Evolutionary conservation across 2,888 invertebrate species (phyloP), one percentile per base, ranked within the genome.

Genomic region (Elegia similella): DNA sequence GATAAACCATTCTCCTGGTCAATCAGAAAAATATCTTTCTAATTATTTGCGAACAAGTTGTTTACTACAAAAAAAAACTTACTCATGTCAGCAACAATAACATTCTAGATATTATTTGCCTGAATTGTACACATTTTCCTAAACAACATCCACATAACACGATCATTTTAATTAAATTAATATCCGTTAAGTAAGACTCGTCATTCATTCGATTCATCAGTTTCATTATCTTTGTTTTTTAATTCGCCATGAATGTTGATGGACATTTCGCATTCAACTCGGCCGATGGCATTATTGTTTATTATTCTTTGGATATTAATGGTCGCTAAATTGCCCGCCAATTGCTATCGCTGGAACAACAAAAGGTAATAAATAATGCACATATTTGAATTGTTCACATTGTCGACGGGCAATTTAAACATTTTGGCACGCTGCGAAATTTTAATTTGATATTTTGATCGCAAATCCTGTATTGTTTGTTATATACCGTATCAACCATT

Each of bases 111-210:
- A n/a, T n/a, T n/a, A n/a, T n/a, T n/a, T n/a, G n/a, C n/a, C n/a
- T n/a, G n/a, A 23, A 23, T 23, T 23, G 2, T 23, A 23, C 23
- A 23, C 23, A 3, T 3, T 23, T 23, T 71, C 74, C 73, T 74
- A 70, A 72, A 64, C 56, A 66, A 71, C 65, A 67, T n/a, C n/a
- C n/a, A n/a, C n/a, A n/a, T n/a, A n/a, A n/a, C n/a, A n/a, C n/a
- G n/a, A n/a, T n/a, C n/a, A n/a, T n/a, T n/a, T n/a, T n/a, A n/a
- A n/a, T n/a, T n/a, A n/a, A 65, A 70, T 73, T 69, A 68, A 65
- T 68, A 75, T 61, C 63, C 63, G 72, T 70, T 73, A 76, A 77
- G 66, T 60, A 62, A 62, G 57, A 53, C 61, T 57, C 57, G 46
- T 47, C 53, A 56, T 58, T 42, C 54, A 56, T 60, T 55, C 46